phyloP scores from a whole-genome alignment of 2,888 invertebrate genomes.

The Agrotis clavis region DNA sequence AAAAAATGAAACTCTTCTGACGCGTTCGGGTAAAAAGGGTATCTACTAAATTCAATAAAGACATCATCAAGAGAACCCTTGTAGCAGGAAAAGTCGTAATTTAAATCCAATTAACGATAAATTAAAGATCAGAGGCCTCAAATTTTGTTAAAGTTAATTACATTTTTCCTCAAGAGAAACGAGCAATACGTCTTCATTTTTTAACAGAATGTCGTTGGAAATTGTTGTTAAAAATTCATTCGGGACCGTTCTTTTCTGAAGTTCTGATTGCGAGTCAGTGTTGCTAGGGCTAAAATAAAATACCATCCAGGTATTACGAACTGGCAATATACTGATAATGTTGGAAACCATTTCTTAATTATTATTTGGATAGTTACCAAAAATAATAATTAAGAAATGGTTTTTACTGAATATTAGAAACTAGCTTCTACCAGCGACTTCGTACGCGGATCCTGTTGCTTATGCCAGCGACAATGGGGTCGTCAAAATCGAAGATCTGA shows the following conservation, averaged over 20 bases:
- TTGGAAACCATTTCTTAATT: too few relatives aligned
- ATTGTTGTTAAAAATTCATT: conserved; percentile 18
- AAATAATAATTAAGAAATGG: too few relatives aligned
- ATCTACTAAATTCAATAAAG: neutral
- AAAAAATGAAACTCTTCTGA: too few relatives aligned
- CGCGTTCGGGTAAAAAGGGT: neutral
- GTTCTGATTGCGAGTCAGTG: conserved; percentile 18
- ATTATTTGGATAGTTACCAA: too few relatives aligned
- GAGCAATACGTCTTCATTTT: conserved; percentile 10
- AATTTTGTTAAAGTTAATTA: conserved; percentile 27
- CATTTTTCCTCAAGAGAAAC: conserved; percentile 12
- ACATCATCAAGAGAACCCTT: neutral
- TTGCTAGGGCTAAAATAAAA: conserved; percentile 6
- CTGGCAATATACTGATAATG: too few relatives aligned
- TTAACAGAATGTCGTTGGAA: neutral
- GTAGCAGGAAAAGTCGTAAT: conserved; percentile 17
- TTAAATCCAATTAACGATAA: conserved; percentile 46
- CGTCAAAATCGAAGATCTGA: too few relatives aligned
- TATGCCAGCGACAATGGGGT: too few relatives aligned
- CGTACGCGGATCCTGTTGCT: too few relatives aligned
- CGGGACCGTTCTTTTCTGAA: conserved; percentile 6
- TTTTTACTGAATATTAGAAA: too few relatives aligned
- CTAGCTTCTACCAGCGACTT: too few relatives aligned
- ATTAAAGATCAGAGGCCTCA: conserved; percentile 35
- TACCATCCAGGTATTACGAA: too few relatives aligned